Evolutionary conservation across 2,888 invertebrate genomes (phyloP), one percentile per base, ranked within the genome.

Genomic region (Erpobdella octoculata): DNA sequence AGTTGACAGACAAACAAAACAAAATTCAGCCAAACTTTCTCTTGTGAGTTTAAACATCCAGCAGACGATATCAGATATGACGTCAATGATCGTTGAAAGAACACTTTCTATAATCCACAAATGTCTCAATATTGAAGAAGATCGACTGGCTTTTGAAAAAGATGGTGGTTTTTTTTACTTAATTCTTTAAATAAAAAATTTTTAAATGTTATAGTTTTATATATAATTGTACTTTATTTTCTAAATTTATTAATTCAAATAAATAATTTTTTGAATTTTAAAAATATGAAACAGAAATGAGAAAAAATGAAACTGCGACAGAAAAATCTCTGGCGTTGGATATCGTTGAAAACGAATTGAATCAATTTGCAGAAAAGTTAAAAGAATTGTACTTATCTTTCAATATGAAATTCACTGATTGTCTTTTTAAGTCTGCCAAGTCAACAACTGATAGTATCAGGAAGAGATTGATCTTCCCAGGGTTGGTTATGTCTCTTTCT

Each of bases 301-400:
- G 38, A 31, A 41, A 67, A 31, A 41, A 67, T 31, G 18, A 28
- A 18, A 31, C 37, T 25, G 9, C 18, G 18, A 21, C 67, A 21
- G 28, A 21, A 31, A 38, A 15, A n/a, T 58, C 48, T 28, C 53
- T 69, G 36, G 21, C 33, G 18, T 37, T 37, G 35, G 91, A 91
- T 83, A 86, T 88, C 74, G 89, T 91, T 38, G 90, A 90, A 0
- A 88, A 89, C 58, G 89, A 89, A 77, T 85, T 92, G 38, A 88
- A 91, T 35, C 87, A 90, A 76, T 89, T 89, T 83, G 91, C 91
- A 78, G 84, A 91, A 73, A 77, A 79, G 41, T 75, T 67, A 25
- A 70, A 59, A 80, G 91, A 92, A 79, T 84, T 92, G 66, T 91
- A 90, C 80, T 88, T 89, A 0, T 89, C 88, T 80, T 91, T 91